A percentile compares a stretch with the other conserved stretches of the same genome.
phyloP scores from a whole-genome alignment of 2,797 vertebrate genomes.

The Danio albolineatus region DNA sequence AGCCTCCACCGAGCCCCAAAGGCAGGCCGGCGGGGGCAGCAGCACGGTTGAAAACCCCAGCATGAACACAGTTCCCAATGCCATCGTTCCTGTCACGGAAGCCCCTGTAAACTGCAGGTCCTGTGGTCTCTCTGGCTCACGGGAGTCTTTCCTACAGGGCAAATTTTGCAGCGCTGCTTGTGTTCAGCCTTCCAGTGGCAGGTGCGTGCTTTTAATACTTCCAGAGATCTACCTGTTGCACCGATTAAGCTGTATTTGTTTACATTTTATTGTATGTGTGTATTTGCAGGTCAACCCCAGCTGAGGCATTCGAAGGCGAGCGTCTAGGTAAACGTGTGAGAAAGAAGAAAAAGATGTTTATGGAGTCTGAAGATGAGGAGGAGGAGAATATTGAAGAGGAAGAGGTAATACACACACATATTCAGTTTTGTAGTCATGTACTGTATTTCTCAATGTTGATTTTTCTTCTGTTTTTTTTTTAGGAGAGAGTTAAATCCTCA shows the following conservation, averaged over 20 bases:
- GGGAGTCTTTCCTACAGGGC: conserved; percentile 80
- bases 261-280: neutral
- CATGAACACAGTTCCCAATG: conserved; percentile 62
- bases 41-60: conserved; percentile 46
- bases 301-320: conserved; percentile 78
- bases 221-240: neutral
- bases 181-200: conserved; percentile 82
- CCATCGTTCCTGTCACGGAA: conserved; percentile 64
- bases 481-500: conserved; percentile 87
- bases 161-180: conserved; percentile 79
- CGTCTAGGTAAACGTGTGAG: conserved; percentile 85
- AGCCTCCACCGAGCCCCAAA: conserved; percentile 42
- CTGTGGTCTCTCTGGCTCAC: conserved; percentile 72
- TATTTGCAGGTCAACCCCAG: conserved; percentile 76
- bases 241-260: conserved; percentile 14
- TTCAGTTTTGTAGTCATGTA: neutral
- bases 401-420: conserved; percentile 73
- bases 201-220: conserved; percentile 64
- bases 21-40: neutral
- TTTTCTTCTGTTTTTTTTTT: conserved; percentile 55
- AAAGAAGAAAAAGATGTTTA: conserved; percentile 89
- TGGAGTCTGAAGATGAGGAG: conserved; percentile 92
- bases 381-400: conserved; percentile 88
- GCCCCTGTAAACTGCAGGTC: conserved; percentile 69
- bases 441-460: neutral